Percentiles rank a stretch among this genome's conserved stretches.
Conservation (phyloP, 2,888 invertebrate species). For the Anoplius nigerrimus region DNA sequence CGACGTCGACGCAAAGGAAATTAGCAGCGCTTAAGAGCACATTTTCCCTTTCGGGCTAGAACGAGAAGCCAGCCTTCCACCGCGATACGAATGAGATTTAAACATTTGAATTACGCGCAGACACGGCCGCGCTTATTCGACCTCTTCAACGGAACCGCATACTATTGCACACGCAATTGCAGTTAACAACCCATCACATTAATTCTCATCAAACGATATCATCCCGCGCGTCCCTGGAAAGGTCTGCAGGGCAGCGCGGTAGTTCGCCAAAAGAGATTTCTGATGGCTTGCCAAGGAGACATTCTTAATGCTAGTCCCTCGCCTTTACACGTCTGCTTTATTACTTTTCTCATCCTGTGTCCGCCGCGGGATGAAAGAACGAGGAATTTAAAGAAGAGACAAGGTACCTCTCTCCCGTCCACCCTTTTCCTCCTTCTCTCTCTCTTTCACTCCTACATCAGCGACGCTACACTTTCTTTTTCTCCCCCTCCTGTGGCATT, state of each 20-base stretch:
- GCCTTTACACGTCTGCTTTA: too few relatives aligned
- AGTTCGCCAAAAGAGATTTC: not conserved
- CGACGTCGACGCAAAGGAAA: slow-evolving; percentile 17
- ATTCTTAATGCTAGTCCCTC: too few relatives aligned
- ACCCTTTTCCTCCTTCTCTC: not conserved
- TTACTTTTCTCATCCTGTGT: too few relatives aligned
- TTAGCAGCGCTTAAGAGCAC: slow-evolving; percentile 26
- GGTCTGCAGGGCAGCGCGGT: not conserved
- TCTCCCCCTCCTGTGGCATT: not conserved
- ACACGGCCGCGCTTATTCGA: too few relatives aligned
- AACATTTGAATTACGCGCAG: not conserved
- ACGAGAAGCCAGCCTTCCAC: not conserved
- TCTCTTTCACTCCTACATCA: not conserved
- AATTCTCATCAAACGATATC: slow-evolving; percentile 33
- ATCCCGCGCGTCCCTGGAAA: slow-evolving; percentile 1
- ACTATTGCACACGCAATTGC: too few relatives aligned
- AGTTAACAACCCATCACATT: slow-evolving; percentile 22
- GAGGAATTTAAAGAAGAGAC: slow-evolving; percentile 3
- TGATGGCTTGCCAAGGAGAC: slow-evolving; percentile 5
- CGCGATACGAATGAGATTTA: not conserved
- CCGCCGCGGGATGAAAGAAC: not conserved
- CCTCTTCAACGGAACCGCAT: too few relatives aligned
- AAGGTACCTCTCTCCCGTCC: not conserved
- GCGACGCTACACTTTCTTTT: too few relatives aligned
- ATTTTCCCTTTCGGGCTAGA: not conserved